Evolutionary conservation across 92 coral and sea anemone species (phyloP).

Genomic region (Galaxea fascicularis): DNA sequence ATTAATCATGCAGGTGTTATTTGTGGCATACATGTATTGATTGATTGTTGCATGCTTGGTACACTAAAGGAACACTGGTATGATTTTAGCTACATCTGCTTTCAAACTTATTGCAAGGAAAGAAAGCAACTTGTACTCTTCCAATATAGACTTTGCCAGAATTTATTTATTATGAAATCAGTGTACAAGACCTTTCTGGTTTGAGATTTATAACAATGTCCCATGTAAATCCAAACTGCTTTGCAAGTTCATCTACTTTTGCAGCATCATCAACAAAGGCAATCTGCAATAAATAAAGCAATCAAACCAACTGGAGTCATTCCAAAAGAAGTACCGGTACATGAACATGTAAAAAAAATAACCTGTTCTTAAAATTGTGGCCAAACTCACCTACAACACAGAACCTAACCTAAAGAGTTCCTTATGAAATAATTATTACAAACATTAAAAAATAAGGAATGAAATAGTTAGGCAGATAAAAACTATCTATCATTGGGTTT

Average conservation of each 20-base stretch:
- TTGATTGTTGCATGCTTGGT: background rate
- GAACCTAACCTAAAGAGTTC: no score
- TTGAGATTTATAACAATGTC: constrained; percentile 46
- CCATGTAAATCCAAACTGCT: constrained; percentile 42
- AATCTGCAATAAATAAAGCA: constrained; percentile 36
- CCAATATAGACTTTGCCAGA: background rate
- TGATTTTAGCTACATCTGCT: background rate
- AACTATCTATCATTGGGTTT: no score
- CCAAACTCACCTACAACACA: no score
- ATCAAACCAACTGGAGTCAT: no score
- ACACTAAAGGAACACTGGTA: background rate
- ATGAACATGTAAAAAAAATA: no score
- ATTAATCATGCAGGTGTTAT: no score
- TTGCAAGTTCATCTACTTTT: constrained; percentile 41
- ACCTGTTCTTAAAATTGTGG: no score
- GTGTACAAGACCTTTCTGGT: constrained; percentile 12
- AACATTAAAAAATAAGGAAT: no score
- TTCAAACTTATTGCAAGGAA: background rate
- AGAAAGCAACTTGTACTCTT: background rate
- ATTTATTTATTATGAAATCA: background rate
- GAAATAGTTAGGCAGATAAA: no score
- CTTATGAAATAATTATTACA: no score
- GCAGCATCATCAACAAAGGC: constrained; percentile 67
- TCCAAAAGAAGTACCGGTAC: no score
- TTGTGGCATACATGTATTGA: no score